Evolutionary conservation across 2,797 vertebrate genomes (phyloP).

Genomic region (Muscicapa comitata): DNA sequence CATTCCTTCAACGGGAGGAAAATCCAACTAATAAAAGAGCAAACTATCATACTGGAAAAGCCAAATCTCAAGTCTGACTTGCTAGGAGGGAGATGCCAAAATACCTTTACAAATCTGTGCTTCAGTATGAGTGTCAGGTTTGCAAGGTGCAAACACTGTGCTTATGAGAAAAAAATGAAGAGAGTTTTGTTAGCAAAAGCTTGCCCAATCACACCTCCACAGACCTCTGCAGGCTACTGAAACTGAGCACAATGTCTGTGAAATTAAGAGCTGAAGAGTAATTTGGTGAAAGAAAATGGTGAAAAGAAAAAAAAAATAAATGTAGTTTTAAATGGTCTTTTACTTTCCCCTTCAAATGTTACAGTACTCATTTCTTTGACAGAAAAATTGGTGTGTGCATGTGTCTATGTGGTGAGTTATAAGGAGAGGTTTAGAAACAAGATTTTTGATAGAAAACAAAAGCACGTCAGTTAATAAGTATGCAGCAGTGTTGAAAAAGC

Average conservation of each 20-base stretch:
- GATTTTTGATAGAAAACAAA: slow-evolving; percentile 54
- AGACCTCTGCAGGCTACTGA: slow-evolving; percentile 34
- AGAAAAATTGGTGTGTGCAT: slow-evolving; percentile 37
- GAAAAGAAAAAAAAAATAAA: not conserved
- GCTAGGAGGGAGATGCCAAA: slow-evolving; percentile 18
- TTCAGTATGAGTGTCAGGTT: not conserved
- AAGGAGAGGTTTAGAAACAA: slow-evolving; percentile 49
- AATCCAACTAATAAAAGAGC: slow-evolving; percentile 45
- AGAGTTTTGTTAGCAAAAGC: slow-evolving; percentile 1
- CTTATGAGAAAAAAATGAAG: not conserved
- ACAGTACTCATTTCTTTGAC: slow-evolving; percentile 40
- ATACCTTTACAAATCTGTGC: slow-evolving; percentile 31
- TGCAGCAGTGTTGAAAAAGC: slow-evolving; percentile 25
- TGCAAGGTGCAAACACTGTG: not conserved
- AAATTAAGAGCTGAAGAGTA: slow-evolving; percentile 30
- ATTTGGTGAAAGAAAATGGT: not conserved
- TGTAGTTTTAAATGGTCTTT: not conserved
- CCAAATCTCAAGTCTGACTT: not conserved
- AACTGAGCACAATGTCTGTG: slow-evolving; percentile 33
- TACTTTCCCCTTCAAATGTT: slow-evolving; percentile 15
- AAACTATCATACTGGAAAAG: not conserved
- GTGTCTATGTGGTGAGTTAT: not conserved
- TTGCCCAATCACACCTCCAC: not conserved
- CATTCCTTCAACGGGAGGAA: not conserved
- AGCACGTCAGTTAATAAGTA: slow-evolving; percentile 52